Conservation (phyloP, 2,797 vertebrate genomes). For the Amazona finschi region DNA sequence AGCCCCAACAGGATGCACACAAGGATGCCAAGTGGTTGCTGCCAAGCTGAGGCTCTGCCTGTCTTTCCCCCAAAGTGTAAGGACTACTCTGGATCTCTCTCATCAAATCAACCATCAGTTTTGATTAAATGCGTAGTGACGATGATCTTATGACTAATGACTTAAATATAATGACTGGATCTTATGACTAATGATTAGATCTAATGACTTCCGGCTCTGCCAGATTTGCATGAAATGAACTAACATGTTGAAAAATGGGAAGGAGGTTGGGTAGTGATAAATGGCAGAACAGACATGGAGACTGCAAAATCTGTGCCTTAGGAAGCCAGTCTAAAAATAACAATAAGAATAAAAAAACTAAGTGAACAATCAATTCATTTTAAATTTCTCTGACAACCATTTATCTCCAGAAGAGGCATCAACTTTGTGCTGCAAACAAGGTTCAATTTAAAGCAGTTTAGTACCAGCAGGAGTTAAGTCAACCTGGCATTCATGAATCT, state of each 20-base stretch:
- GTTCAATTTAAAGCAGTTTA: neutral
- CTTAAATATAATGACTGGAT: conserved; percentile 42
- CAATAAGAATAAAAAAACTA: neutral
- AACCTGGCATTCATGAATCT: neutral
- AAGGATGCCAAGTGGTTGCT: neutral
- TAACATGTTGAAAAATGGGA: neutral
- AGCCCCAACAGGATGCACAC: neutral
- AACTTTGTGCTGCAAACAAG: neutral
- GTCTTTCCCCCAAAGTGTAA: neutral
- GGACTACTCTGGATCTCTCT: neutral
- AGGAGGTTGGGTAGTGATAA: neutral
- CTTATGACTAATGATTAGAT: conserved; percentile 48
- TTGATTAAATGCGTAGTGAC: neutral
- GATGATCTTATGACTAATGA: conserved; percentile 44
- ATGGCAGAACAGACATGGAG: neutral
- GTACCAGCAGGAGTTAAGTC: neutral
- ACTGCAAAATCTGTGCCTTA: neutral
- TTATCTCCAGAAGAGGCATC: neutral
- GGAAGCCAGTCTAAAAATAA: conserved; percentile 8
- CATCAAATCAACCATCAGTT: neutral
- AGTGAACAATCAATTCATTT: neutral
- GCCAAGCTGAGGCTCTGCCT: neutral
- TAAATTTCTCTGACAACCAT: neutral
- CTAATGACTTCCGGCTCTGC: conserved; percentile 46
- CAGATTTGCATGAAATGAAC: conserved; percentile 28